phyloP scores from a whole-genome alignment of 2,113 vertebrate genomes.

The Ciconia maguari region DNA sequence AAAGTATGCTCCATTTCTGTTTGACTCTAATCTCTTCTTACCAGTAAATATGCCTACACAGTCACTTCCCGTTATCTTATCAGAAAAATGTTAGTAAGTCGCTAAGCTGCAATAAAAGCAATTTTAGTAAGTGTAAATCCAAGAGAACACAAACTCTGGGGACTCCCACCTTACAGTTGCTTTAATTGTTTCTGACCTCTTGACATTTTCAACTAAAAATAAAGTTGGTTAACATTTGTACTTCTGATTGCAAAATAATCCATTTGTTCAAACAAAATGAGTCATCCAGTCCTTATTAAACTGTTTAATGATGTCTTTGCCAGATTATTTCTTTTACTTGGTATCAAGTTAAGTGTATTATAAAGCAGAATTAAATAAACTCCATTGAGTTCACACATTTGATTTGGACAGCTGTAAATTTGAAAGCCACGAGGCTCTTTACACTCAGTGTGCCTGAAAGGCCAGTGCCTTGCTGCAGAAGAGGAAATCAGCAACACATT shows the following conservation, averaged over 20 bases:
- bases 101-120: constrained; percentile 64
- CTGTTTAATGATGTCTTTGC: constrained; percentile 51
- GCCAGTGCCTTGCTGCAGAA: background rate
- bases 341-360: constrained; percentile 47
- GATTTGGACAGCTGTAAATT: background rate
- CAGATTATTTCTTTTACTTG: constrained; percentile 49
- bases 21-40: constrained; percentile 26
- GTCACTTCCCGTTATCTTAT: constrained; percentile 68
- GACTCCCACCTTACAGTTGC: constrained; percentile 56
- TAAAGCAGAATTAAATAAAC: constrained; percentile 54
- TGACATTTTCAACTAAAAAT: constrained; percentile 70
- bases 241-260: constrained; percentile 69
- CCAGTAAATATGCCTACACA: constrained; percentile 56
- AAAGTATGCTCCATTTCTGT: constrained; percentile 32
- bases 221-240: constrained; percentile 69
- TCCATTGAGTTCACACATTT: background rate
- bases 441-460: background rate
- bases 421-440: background rate
- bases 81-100: constrained; percentile 55
- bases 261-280: constrained; percentile 64
- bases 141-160: constrained; percentile 40
- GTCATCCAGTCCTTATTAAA: constrained; percentile 54
- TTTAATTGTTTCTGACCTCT: constrained; percentile 67
- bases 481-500: background rate
- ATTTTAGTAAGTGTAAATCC: constrained; percentile 67